Percentiles rank a stretch among this genome's conserved stretches.
These are phyloP conservation scores for Acanthopleura granulata DNA, from an alignment of 2,888 invertebrate genomes.

Conservation along the genomic window DNA sequence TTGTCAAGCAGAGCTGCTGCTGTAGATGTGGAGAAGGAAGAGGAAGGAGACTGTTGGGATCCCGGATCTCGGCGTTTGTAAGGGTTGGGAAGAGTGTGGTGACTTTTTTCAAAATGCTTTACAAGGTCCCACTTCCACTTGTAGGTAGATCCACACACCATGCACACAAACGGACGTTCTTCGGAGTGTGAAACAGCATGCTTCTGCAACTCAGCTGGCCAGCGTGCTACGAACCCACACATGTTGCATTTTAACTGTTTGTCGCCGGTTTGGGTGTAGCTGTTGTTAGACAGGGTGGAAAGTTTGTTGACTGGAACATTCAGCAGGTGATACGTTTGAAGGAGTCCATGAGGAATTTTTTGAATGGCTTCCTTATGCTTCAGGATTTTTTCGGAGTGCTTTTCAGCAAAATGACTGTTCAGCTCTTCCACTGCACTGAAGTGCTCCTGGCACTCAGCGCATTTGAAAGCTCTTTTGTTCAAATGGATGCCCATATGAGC, in stretches of 20 bases:
- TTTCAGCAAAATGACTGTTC: constrained; percentile 63
- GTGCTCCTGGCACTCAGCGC: constrained; percentile 63
- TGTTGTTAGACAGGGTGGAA: constrained; percentile 46
- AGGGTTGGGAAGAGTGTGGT: constrained; percentile 64
- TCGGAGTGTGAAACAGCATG: constrained; percentile 68
- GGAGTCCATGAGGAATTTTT: constrained; percentile 60
- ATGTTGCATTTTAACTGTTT: constrained; percentile 65
- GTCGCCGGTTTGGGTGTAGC: constrained; percentile 38
- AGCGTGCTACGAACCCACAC: constrained; percentile 66
- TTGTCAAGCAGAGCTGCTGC: constrained; percentile 41
- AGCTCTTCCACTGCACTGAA: constrained; percentile 61
- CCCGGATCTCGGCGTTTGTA: constrained; percentile 52
- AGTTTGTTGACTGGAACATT: constrained; percentile 59
- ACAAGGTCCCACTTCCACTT: constrained; percentile 69
- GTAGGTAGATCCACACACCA: constrained; percentile 67
- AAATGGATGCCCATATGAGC: constrained; percentile 59
- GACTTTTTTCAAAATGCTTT: constrained; percentile 68
- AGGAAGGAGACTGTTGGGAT: constrained; percentile 18
- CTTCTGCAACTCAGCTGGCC: constrained; percentile 67
- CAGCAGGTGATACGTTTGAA: constrained; percentile 60
- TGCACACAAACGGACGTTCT: constrained; percentile 63
- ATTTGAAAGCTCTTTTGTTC: constrained; percentile 58
- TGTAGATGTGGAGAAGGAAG: constrained; percentile 21
- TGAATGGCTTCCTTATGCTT: constrained; percentile 60
- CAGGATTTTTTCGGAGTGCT: constrained; percentile 56